phyloP scores from a whole-genome alignment of 2,113 vertebrate species.

The Oreotrochilus melanogaster region DNA sequence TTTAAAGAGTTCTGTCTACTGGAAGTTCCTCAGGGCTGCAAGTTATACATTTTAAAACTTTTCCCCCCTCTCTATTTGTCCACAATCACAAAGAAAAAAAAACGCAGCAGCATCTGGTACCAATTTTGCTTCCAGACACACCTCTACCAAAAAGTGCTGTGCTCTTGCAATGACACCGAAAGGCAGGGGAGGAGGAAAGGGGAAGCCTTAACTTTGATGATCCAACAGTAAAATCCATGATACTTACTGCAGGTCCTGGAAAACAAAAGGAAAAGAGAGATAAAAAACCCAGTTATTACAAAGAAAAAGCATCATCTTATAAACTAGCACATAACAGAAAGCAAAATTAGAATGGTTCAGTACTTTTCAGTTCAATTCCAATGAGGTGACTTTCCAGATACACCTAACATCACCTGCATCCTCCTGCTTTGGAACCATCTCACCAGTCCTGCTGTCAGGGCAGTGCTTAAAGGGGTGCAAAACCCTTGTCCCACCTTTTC shows the following conservation, averaged over 20 bases:
- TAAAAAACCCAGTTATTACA: background rate
- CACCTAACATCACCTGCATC: background rate
- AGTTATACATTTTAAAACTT: slow-evolving; percentile 52
- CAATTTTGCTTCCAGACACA: slow-evolving; percentile 43
- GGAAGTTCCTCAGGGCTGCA: slow-evolving; percentile 8
- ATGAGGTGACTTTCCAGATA: accelerated
- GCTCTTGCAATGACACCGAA: slow-evolving; percentile 33
- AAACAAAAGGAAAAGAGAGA: slow-evolving; percentile 80
- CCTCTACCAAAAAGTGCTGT: slow-evolving; percentile 40
- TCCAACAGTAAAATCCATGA: slow-evolving; percentile 56
- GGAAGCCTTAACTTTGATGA: slow-evolving; percentile 79
- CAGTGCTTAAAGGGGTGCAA: accelerated
- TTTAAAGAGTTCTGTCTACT: slow-evolving; percentile 10
- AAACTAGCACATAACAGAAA: background rate
- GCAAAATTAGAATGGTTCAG: background rate
- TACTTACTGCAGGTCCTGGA: slow-evolving; percentile 96
- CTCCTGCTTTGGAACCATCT: accelerated
- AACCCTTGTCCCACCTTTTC: background rate
- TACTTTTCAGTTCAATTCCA: background rate
- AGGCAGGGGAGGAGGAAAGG: background rate
- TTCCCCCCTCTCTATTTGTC: background rate
- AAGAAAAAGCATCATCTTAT: background rate
- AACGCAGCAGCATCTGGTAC: slow-evolving; percentile 38
- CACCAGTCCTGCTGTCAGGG: background rate
- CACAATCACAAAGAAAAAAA: background rate